These are phyloP conservation scores for Ophthalmotilapia sp. DNA, from an alignment of 2,113 vertebrate genomes.

Conservation along the genomic window DNA sequence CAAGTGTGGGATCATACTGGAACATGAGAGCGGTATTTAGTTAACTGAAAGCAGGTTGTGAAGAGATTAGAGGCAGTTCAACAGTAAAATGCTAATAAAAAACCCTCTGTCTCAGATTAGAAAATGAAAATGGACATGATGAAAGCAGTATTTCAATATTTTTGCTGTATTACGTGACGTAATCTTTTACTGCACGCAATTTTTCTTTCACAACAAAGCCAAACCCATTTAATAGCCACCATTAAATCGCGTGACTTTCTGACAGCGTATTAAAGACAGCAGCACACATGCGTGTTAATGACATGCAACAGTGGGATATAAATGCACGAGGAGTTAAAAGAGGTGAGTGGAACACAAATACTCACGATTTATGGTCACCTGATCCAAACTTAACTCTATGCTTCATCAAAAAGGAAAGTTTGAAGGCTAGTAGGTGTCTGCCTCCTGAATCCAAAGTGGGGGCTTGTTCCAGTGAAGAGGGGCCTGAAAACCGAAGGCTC, in stretches of 20 bases:
- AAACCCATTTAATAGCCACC: not conserved
- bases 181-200: not conserved
- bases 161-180: not conserved
- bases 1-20: not conserved
- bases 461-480: not conserved
- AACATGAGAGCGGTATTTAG: not conserved
- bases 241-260: not conserved
- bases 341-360: not conserved
- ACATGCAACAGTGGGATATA: not conserved
- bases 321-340: not conserved
- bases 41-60: not conserved
- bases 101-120: not conserved
- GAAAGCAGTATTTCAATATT: not conserved
- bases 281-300: not conserved
- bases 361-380: not conserved
- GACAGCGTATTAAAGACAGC: not conserved
- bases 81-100: not conserved
- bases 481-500: not conserved
- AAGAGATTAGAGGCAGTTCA: not conserved
- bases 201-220: not conserved
- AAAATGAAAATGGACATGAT: not conserved
- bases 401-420: not conserved
- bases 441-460: not conserved
- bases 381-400: not conserved
- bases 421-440: not conserved